These are phyloP conservation scores for Lycocerus yunnanus DNA, from an alignment of 2,888 invertebrate species.

Conservation along the genomic window DNA sequence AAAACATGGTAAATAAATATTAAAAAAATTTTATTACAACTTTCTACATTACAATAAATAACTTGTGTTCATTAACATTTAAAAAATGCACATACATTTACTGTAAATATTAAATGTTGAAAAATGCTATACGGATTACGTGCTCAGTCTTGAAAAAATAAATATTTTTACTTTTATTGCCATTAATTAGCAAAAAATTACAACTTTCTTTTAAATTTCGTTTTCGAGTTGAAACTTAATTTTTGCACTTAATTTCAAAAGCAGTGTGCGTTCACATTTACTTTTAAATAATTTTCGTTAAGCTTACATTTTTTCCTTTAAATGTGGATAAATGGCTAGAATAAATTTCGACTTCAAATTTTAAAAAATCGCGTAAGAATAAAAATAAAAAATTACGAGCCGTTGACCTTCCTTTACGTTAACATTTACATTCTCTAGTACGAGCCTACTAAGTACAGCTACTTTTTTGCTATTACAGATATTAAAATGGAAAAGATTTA, in stretches of 20 bases:
- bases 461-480: background rate
- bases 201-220: background rate
- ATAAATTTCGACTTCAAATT: background rate
- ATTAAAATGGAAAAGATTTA: background rate
- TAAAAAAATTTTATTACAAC: background rate
- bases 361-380: background rate
- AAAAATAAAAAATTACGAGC: background rate
- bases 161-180: conserved; percentile 37
- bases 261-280: conserved; percentile 12
- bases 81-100: conserved; percentile 45
- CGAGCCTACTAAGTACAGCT: background rate
- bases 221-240: background rate
- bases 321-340: background rate
- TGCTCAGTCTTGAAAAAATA: conserved; percentile 46
- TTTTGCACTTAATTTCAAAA: conserved; percentile 4
- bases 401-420: background rate
- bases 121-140: conserved; percentile 43
- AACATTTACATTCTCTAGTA: background rate
- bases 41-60: background rate
- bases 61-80: conserved; percentile 36
- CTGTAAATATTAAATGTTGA: conserved; percentile 33
- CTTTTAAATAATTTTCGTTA: background rate
- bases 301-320: conserved; percentile 1
- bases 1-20: background rate
- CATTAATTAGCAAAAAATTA: conserved; percentile 16